phyloP scores from a whole-genome alignment of 1,140 invertebrate species.

The Cheumatopsyche charites region DNA sequence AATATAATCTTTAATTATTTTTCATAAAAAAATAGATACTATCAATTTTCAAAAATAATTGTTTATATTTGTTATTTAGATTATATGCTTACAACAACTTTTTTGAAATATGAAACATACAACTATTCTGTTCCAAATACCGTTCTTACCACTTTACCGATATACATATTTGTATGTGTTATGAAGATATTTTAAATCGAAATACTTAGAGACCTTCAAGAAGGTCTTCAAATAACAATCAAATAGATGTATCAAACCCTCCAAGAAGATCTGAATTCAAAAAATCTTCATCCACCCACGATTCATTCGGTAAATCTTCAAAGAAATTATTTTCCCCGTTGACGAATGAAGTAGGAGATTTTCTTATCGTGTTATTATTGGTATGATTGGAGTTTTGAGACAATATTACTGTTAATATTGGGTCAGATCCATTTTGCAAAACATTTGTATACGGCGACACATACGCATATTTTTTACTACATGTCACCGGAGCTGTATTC shows the following conservation, averaged over 20 bases:
- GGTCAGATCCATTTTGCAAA: slow-evolving; percentile 41
- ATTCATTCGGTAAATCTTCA: slow-evolving; percentile 34
- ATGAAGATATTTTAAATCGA: not conserved
- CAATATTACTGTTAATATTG: slow-evolving; percentile 38
- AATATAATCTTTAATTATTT: too few relatives aligned
- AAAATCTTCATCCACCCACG: slow-evolving; percentile 34
- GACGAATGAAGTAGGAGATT: slow-evolving; percentile 17
- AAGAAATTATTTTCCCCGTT: slow-evolving; percentile 40
- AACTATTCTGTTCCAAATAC: not conserved
- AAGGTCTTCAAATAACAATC: slow-evolving; percentile 47
- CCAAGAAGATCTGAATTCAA: slow-evolving; percentile 37
- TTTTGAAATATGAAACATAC: not conserved
- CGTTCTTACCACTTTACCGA: not conserved
- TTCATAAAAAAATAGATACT: too few relatives aligned
- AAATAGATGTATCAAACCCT: slow-evolving; percentile 42
- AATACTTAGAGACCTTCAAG: slow-evolving; percentile 25
- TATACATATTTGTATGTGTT: not conserved
- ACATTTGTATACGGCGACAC: slow-evolving; percentile 35
- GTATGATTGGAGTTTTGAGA: slow-evolving; percentile 26
- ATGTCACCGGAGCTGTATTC: not conserved
- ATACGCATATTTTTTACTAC: slow-evolving; percentile 1
- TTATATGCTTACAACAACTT: not conserved
- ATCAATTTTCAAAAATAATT: slow-evolving; percentile 4
- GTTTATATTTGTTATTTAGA: not conserved
- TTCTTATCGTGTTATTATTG: not conserved